Conservation (phyloP, 2,797 vertebrate genomes). For the Rhabdomys pumilio region DNA sequence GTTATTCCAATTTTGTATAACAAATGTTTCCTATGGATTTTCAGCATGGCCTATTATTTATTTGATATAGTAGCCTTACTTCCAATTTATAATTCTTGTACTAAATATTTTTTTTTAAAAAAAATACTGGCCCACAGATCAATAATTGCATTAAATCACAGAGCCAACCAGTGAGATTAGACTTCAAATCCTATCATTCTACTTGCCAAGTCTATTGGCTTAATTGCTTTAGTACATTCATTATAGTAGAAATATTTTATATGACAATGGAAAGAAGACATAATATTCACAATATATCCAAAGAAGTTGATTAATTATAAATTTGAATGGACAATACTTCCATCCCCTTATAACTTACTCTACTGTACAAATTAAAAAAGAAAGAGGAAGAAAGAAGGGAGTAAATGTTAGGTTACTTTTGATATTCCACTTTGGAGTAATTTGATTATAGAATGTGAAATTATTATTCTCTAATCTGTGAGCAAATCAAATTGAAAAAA, state of each 20-base stretch:
- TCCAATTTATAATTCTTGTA: not conserved
- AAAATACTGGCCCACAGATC: not conserved
- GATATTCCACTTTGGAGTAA: not conserved
- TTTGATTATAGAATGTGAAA: not conserved
- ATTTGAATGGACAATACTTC: not conserved
- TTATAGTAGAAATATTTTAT: not conserved
- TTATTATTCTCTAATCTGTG: not conserved
- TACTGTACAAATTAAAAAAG: not conserved
- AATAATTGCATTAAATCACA: not conserved
- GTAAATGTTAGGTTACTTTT: not conserved
- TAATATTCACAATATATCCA: not conserved
- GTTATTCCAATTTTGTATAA: not conserved
- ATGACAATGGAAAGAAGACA: not conserved
- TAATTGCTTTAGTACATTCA: not conserved
- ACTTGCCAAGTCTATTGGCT: not conserved
- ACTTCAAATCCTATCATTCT: not conserved
- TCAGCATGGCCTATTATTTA: not conserved
- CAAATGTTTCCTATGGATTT: not conserved
- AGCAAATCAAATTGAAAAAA: not conserved
- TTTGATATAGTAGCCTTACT: not conserved
- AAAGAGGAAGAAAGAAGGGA: too few species aligned
- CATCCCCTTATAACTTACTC: fast-evolving
- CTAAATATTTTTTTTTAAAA: not conserved
- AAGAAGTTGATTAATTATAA: constrained; percentile 4
- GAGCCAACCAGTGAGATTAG: not conserved